These are phyloP conservation scores for Scaptomyza reducta DNA, from an alignment of 2,888 invertebrate genomes.

Conservation along the genomic window DNA sequence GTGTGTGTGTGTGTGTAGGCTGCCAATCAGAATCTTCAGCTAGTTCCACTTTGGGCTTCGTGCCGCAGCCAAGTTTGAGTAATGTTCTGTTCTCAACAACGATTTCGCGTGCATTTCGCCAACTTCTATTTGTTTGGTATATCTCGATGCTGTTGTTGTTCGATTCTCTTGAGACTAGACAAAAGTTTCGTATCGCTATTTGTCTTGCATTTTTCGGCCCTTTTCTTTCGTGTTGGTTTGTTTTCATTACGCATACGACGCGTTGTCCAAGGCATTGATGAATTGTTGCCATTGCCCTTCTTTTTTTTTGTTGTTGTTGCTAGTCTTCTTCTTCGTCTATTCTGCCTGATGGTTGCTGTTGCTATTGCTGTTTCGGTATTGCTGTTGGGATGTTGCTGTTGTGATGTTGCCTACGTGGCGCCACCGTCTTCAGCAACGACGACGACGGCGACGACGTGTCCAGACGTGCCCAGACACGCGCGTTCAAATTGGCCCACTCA, in stretches of 20 bases:
- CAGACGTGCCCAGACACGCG: constrained; percentile 68
- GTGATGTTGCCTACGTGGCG: constrained; percentile 61
- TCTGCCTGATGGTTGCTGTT: constrained; percentile 10
- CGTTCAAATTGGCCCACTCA: constrained; percentile 31
- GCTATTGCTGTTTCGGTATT: constrained; percentile 8
- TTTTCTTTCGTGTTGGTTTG: constrained; percentile 13
- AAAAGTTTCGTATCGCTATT: not conserved
- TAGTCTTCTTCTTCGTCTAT: not conserved
- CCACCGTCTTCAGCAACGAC: constrained; percentile 43
- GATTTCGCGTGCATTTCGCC: constrained; percentile 18
- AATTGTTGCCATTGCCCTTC: constrained; percentile 64
- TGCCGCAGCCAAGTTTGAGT: constrained; percentile 16
- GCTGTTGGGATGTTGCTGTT: constrained; percentile 13
- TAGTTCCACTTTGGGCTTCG: constrained; percentile 4
- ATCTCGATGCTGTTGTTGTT: not conserved
- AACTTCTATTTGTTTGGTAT: not conserved
- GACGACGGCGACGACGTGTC: constrained; percentile 63
- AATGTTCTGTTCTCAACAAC: not conserved
- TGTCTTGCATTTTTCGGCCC: constrained; percentile 1
- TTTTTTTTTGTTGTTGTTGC: constrained; percentile 28
- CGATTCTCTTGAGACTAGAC: not conserved
- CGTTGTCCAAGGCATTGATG: constrained; percentile 65
- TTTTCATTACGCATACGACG: constrained; percentile 71
- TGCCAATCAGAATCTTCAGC: constrained; percentile 42
- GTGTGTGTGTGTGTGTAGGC: constrained; percentile 28